phyloP scores from a whole-genome alignment of 2,888 invertebrate species.

The Steinernema carpocapsae region DNA sequence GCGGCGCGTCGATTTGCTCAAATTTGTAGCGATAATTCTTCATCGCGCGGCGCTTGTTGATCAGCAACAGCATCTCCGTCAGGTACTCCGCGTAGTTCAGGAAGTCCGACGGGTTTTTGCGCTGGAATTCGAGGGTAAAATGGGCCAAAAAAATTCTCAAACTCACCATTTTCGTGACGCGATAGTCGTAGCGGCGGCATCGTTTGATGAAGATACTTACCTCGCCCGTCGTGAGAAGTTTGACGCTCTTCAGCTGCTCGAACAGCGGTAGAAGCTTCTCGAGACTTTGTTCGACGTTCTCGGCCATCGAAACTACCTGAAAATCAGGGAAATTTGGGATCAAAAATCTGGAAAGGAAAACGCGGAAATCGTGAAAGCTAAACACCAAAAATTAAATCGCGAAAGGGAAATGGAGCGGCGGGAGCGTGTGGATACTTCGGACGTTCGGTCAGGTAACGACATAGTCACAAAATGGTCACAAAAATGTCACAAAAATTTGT shows the following conservation, averaged over 20 bases:
- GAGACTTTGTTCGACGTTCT: conserved; percentile 19
- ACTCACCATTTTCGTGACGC: conserved; percentile 47
- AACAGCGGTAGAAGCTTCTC: conserved; percentile 19
- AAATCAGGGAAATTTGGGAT: no score
- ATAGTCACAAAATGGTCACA: no score
- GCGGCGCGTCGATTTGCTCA: conserved; percentile 76
- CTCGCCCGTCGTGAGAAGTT: conserved; percentile 74
- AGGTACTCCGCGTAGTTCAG: conserved; percentile 77
- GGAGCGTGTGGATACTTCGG: no score
- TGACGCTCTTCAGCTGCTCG: conserved; percentile 17
- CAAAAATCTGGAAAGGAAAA: no score
- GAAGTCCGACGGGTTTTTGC: conserved; percentile 70
- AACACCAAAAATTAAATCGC: no score
- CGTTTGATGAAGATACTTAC: conserved; percentile 72
- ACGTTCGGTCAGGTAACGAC: no score
- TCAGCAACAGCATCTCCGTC: conserved; percentile 76
- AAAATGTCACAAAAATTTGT: no score
- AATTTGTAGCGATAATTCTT: conserved; percentile 75
- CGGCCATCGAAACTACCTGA: conserved; percentile 17
- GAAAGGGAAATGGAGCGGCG: no score
- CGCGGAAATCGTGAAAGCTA: no score
- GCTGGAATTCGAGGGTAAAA: conserved; percentile 58
- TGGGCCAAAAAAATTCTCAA: conserved; percentile 35
- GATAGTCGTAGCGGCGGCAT: conserved; percentile 50
- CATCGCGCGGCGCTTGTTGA: conserved; percentile 75